A percentile compares a stretch with the other conserved stretches of the same genome.
phyloP scores from a whole-genome alignment of 2,797 vertebrate genomes.

The Ctenosaura bakeri region DNA sequence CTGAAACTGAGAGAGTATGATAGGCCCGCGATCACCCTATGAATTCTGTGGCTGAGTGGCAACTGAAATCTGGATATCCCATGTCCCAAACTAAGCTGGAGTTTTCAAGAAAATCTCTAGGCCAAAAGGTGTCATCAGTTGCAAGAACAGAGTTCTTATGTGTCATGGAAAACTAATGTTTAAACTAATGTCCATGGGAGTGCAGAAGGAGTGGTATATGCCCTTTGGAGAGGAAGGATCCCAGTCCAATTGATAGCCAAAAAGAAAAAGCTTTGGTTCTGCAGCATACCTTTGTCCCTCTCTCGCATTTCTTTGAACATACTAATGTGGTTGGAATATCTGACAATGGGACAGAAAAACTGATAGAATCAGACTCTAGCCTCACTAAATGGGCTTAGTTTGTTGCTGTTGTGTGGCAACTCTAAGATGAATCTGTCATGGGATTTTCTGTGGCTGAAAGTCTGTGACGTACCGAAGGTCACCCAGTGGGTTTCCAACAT shows the following conservation, averaged over 20 bases:
- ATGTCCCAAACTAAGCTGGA: not conserved
- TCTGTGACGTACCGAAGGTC: too few relatives aligned
- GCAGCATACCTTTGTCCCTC: not conserved
- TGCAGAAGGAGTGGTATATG: not conserved
- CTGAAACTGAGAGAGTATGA: not conserved
- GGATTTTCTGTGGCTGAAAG: too few relatives aligned
- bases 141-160: not conserved
- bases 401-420: too few relatives aligned
- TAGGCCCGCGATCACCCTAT: not conserved
- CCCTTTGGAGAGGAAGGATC: not conserved
- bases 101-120: not conserved
- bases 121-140: not conserved
- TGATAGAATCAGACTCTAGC: not conserved
- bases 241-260: not conserved
- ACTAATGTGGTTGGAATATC: not conserved
- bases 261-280: not conserved
- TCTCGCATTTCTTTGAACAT: not conserved
- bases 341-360: not conserved
- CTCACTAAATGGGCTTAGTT: not conserved
- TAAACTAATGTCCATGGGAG: not conserved
- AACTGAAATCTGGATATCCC: not conserved
- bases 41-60: not conserved
- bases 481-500: too few relatives aligned
- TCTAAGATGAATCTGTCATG: too few relatives aligned
- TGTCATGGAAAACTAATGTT: not conserved